These are phyloP conservation scores for Empidonax alnorum DNA, from an alignment of 2,113 vertebrate species.

Conservation along the genomic window DNA sequence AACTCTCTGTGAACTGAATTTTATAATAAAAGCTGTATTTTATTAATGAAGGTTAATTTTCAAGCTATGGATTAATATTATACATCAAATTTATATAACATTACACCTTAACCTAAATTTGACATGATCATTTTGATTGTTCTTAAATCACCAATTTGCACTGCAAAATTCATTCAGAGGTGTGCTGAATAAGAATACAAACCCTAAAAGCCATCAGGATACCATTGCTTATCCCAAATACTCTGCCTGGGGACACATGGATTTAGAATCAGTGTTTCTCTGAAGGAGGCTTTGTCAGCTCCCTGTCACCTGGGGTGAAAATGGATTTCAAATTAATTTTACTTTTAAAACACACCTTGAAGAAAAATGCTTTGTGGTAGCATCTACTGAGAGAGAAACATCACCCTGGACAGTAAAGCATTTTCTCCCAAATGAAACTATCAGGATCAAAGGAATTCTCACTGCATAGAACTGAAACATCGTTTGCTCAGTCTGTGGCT, in stretches of 20 bases:
- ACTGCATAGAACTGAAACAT: neutral
- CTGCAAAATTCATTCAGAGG: neutral
- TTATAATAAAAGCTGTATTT: neutral
- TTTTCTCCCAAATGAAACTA: neutral
- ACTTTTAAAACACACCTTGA: neutral
- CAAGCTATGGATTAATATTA: neutral
- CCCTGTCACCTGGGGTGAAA: neutral
- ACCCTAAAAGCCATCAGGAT: neutral
- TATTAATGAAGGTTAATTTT: neutral
- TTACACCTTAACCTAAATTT: neutral
- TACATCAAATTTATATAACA: neutral
- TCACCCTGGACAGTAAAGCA: neutral
- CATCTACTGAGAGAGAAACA: neutral
- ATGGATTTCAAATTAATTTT: neutral
- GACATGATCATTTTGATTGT: neutral
- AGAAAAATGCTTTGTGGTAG: neutral
- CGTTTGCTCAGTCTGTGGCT: neutral
- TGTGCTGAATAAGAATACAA: neutral
- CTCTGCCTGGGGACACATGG: neutral
- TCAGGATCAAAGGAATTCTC: neutral
- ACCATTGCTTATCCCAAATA: neutral
- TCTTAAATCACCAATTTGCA: neutral
- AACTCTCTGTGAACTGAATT: neutral
- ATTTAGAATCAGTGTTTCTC: neutral
- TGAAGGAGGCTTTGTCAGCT: neutral